Percentiles rank a stretch among this genome's conserved stretches.
Evolutionary conservation across 2,113 vertebrate species (phyloP).

Genomic region (Oryzias curvinotus): DNA sequence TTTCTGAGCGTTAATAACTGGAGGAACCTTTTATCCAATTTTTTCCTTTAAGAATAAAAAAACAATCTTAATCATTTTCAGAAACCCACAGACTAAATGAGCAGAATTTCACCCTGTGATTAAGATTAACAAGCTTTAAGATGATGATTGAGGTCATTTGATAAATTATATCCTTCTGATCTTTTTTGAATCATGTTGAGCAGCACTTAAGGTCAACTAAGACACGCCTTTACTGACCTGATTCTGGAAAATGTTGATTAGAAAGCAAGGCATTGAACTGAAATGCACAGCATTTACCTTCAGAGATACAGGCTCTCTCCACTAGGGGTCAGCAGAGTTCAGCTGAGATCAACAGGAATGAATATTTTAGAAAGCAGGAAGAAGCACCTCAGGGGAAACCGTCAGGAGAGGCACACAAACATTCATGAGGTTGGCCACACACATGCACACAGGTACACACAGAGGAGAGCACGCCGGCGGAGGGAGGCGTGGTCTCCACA

Average conservation of each 20-base stretch:
- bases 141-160: neutral
- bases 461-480: conserved; percentile 34
- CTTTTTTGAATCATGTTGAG: neutral
- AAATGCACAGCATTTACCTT: conserved; percentile 68
- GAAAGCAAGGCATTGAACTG: conserved; percentile 32
- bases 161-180: neutral
- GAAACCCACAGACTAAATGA: no score
- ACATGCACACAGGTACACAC: conserved; percentile 35
- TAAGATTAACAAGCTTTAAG: neutral
- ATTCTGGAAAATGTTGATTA: neutral
- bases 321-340: conserved; percentile 40
- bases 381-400: neutral
- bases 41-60: no score
- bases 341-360: neutral
- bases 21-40: neutral
- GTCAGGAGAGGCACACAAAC: conserved; percentile 47
- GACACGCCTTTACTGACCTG: neutral
- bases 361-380: conserved; percentile 9
- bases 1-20: neutral
- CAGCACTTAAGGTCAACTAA: conserved; percentile 10
- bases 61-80: no score
- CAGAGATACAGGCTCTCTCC: conserved; percentile 27
- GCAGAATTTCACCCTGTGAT: neutral
- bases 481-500: conserved; percentile 22
- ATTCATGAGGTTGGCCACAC: conserved; percentile 21